Evolutionary conservation across 2,888 invertebrate genomes (phyloP), one percentile per base, ranked within the genome.

Genomic region (Timandra comae): DNA sequence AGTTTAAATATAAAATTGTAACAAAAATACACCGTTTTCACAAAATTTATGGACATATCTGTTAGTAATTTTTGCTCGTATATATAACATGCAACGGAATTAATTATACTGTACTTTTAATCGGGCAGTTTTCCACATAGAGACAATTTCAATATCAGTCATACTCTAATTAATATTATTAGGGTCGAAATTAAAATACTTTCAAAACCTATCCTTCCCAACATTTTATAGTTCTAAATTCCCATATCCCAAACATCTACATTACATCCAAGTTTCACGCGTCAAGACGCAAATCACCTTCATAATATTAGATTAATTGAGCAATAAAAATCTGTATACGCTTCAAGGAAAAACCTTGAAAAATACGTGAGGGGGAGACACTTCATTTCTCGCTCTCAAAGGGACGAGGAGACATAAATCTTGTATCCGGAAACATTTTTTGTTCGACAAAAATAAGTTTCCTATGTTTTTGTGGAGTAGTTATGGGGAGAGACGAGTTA

Each of bases 321-420:
- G 70, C 70, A 72, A 78, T 79, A 76, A 78, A 75, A 72, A 72
- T 70, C 67, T 67, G 70, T 57, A 57, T 58, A 48, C 53, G 46
- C 49, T 49, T 58, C 49, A 52, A 49, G 52, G 47, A 52, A 45
- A 56, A 58, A 54, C 51, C 55, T 51, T 49, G 46, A 51, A 45
- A 41, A 53, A 60, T 56, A 49, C 53, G 16, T 16, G 3, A 61
- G 70, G 57, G 56, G 69, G 78, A 67, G 77, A 78, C 80, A 82
- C 79, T 78, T 79, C 82, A 82, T 85, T 84, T 82, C 79, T 78
- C 82, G 82, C 82, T 67, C 79, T 80, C 79, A 79, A 75, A 58
- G 71, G 61, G 53, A 62, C 62, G 63, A 69, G 8, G 7, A 7
- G 24, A 26, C 11, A 49, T 84, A 85, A 85, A 84, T 85, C 84